phyloP scores from a whole-genome alignment of 2,797 vertebrate genomes.

The Ciconia nigra region DNA sequence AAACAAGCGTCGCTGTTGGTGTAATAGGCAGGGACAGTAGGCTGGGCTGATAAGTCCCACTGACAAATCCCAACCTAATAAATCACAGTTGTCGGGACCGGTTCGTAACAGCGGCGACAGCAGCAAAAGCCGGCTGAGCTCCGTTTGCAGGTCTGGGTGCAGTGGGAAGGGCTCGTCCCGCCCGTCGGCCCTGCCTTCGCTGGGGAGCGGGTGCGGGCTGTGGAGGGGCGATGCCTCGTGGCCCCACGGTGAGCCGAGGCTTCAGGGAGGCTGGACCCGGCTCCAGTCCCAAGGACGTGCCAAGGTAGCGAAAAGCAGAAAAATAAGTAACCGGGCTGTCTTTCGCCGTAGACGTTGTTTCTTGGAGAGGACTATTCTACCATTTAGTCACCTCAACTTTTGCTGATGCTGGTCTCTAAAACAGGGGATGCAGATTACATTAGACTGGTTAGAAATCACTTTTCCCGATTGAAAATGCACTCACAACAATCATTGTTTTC shows the following conservation, averaged over 20 bases:
- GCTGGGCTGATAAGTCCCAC: background rate
- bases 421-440: background rate
- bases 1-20: background rate
- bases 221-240: fast-evolving
- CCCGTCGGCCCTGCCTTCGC: fast-evolving
- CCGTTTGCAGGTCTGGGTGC: fast-evolving
- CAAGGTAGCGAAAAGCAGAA: background rate
- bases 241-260: fast-evolving
- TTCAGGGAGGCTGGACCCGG: too few relatives aligned
- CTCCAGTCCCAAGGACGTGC: background rate
- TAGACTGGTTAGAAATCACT: background rate
- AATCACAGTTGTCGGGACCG: background rate
- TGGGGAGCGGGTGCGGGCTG: fast-evolving
- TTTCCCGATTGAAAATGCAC: background rate
- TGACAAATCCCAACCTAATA: background rate
- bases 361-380: background rate
- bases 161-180: background rate
- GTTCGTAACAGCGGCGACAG: background rate
- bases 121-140: background rate
- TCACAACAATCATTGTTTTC: background rate
- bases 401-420: background rate
- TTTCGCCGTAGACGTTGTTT: fast-evolving
- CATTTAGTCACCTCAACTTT: too few relatives aligned
- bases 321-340: background rate
- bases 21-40: background rate